Base-by-base conservation (phyloP, 2,113 vertebrate genomes). In the Propithecus coquereli region DNA sequence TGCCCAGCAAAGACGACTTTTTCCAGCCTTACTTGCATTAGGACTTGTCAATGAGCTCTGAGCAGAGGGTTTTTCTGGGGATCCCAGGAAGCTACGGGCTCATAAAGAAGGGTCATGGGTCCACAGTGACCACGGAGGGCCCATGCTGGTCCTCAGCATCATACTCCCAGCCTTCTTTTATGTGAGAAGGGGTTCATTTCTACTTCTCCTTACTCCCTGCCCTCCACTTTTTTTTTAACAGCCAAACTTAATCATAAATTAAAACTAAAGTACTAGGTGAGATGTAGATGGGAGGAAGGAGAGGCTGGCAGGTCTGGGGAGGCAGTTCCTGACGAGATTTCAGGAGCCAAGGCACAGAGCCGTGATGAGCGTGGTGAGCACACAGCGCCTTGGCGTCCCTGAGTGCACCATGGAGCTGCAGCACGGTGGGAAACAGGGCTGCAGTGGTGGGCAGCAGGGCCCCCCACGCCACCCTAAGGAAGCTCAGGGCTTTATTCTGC, bases 401-500 rank as follows among this genome's bases (percentile, higher is more conserved):
- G 45, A 16, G n/a, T 9, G 2, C 8, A 17, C 10, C 1, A 1
- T 14, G 40, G 25, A 57, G 81, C 23, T 3, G 5, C 17, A 25
- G 17, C 14, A 16, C 7, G 20, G n/a, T 47, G 74, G 40, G 30
- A 27, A 17, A 30, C 2, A 14, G 30, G 57, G 32, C 25, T 57
- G 45, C 18, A 0, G 43, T 1, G 18, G 16, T 11, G 57, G 70
- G 52, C 23, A n/a, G 30, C 30, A 47, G 37, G 68, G 13, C 37
- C 10, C 61, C 59, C 43, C 37, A 25, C 0, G 0, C 32, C 59
- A 12, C 1, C 23, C 59, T 61, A 3, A 76, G 23, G 61, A 88
- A 1, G 6, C 12, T 5, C 54, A 57, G 50, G 6, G 30, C 47
- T 70, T 32, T 59, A 34, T 37, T 43, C n/a, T 47, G 18, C n/a